Evolutionary conservation across 2,113 vertebrate species (phyloP).

Genomic region (Nycticebus coucang): DNA sequence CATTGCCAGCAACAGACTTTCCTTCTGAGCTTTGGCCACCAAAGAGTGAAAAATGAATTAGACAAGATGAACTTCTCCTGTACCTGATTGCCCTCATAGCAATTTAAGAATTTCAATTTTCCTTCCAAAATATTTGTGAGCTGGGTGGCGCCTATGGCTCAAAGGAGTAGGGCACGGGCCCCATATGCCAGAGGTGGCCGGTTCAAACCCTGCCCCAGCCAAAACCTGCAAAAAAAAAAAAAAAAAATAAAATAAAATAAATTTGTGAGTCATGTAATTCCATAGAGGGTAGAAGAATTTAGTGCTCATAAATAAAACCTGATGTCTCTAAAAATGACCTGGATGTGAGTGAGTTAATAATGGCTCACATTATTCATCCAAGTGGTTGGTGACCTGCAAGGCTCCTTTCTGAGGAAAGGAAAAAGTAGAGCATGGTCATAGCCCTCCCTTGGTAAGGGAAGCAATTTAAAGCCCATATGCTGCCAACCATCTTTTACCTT

Average conservation of each 20-base stretch:
- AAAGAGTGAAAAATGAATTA: slow-evolving; percentile 61
- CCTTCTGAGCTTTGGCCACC: slow-evolving; percentile 56
- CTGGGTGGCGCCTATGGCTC: no score
- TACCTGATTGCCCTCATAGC: slow-evolving; percentile 61
- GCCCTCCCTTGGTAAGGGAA: neutral
- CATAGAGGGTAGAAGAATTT: slow-evolving; percentile 27
- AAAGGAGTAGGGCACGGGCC: no score
- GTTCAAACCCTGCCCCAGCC: no score
- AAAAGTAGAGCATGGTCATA: neutral
- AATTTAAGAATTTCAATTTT: slow-evolving; percentile 66
- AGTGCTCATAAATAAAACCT: neutral
- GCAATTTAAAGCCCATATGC: neutral
- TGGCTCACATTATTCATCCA: neutral
- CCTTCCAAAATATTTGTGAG: slow-evolving; percentile 59
- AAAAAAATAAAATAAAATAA: no score
- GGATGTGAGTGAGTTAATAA: neutral
- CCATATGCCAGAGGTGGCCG: no score
- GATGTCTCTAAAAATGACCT: slow-evolving; percentile 15
- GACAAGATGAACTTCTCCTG: slow-evolving; percentile 60
- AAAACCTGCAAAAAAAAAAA: no score
- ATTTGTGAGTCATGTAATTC: slow-evolving; percentile 47
- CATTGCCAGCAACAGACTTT: slow-evolving; percentile 67
- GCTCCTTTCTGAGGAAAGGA: neutral
- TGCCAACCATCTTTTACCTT: neutral
- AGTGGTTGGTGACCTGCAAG: neutral